These are phyloP conservation scores for Microctenopoma lineatum DNA, from an alignment of 2,797 vertebrate genomes.

Conservation along the genomic window DNA sequence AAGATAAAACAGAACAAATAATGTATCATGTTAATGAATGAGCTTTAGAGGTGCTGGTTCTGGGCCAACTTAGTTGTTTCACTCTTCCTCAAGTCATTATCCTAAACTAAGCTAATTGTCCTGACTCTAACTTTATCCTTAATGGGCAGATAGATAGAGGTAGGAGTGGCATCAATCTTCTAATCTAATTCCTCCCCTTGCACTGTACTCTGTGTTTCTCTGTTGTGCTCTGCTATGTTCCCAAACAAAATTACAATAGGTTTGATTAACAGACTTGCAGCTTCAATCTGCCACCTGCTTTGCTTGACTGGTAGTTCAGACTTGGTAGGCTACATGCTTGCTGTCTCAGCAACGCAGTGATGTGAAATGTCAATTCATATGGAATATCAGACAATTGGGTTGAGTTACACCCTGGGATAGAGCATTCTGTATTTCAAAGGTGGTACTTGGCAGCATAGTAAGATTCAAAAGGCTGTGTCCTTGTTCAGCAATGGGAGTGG, in stretches of 20 bases:
- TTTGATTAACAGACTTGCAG: not conserved
- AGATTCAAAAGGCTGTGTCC: constrained; percentile 69
- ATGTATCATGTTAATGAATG: constrained; percentile 6
- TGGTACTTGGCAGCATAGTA: constrained; percentile 45
- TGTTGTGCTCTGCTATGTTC: not conserved
- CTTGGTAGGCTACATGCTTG: not conserved
- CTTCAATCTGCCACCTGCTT: not conserved
- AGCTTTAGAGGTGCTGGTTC: not conserved
- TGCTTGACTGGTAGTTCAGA: constrained; percentile 4
- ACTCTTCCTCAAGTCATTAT: not conserved
- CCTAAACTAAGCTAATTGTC: not conserved
- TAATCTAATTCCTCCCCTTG: not conserved
- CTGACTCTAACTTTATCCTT: not conserved
- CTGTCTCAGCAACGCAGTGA: constrained; percentile 20
- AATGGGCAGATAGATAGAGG: not conserved
- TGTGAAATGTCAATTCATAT: constrained; percentile 33
- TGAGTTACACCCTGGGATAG: constrained; percentile 25
- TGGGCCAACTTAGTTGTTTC: not conserved
- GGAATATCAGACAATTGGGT: constrained; percentile 46
- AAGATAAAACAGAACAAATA: not conserved
- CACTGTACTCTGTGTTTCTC: not conserved
- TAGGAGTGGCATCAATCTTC: not conserved
- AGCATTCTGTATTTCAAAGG: constrained; percentile 50
- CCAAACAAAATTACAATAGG: not conserved
- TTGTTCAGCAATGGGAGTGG: constrained; percentile 75